Evolutionary conservation across 2,888 invertebrate species (phyloP).

Genomic region (Melinopterus prodromus): DNA sequence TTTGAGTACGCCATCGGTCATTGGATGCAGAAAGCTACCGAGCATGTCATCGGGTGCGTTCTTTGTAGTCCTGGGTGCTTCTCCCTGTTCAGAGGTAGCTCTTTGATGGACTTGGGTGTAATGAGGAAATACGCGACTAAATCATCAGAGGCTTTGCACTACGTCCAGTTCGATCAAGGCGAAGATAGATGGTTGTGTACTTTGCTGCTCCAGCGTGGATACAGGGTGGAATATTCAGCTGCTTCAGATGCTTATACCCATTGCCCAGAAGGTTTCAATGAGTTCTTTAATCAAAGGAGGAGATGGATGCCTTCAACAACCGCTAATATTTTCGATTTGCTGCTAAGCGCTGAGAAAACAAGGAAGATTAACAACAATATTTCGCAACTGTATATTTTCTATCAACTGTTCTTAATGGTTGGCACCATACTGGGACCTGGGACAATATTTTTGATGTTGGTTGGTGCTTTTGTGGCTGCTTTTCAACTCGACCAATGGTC

Average conservation of each 20-base stretch:
- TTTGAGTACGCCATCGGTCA: slow-evolving; percentile 93
- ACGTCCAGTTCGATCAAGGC: slow-evolving; percentile 93
- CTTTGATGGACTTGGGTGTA: slow-evolving; percentile 90
- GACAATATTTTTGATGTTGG: slow-evolving; percentile 83
- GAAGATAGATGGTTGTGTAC: slow-evolving; percentile 98
- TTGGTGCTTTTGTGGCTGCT: slow-evolving; percentile 82
- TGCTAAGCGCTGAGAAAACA: slow-evolving; percentile 79
- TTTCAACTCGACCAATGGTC: slow-evolving; percentile 75
- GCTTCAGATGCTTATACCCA: slow-evolving; percentile 96
- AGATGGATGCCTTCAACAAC: slow-evolving; percentile 97
- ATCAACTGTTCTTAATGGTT: slow-evolving; percentile 75
- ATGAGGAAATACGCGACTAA: slow-evolving; percentile 88
- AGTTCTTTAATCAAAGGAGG: slow-evolving; percentile 93
- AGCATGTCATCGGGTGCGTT: slow-evolving; percentile 89
- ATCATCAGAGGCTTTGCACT: slow-evolving; percentile 81
- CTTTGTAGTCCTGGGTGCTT: slow-evolving; percentile 94
- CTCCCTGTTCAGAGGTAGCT: slow-evolving; percentile 87
- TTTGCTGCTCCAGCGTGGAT: slow-evolving; percentile 87
- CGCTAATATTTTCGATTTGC: slow-evolving; percentile 91
- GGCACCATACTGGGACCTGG: slow-evolving; percentile 85
- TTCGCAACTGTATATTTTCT: slow-evolving; percentile 79
- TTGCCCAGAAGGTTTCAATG: slow-evolving; percentile 90
- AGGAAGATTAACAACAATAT: slow-evolving; percentile 89
- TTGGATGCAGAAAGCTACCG: slow-evolving; percentile 93
- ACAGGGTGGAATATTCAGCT: slow-evolving; percentile 92